These are phyloP conservation scores for Cyclargus thomasi DNA, from an alignment of 1,140 invertebrate species.

Conservation along the genomic window DNA sequence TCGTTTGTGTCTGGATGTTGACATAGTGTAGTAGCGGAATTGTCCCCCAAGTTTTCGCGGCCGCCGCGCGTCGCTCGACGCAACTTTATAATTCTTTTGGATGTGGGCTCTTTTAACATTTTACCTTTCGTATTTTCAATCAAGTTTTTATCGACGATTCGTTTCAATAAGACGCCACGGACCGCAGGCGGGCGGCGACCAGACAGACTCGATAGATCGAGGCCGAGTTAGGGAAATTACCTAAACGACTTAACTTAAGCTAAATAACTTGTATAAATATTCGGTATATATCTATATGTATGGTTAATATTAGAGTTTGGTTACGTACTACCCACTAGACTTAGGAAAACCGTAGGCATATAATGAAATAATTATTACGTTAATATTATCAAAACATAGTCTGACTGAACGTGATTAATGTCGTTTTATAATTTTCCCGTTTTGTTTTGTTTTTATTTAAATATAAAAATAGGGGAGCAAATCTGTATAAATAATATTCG, in stretches of 20 bases:
- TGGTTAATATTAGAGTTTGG: conserved; percentile 74
- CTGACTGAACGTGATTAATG: conserved; percentile 67
- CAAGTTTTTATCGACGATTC: conserved; percentile 57
- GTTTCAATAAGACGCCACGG: conserved; percentile 53
- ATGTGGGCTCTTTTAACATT: conserved; percentile 64
- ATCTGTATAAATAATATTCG: conserved; percentile 70
- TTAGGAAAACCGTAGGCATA: conserved; percentile 68
- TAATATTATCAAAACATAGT: conserved; percentile 71
- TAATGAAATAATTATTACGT: conserved; percentile 72
- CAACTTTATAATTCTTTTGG: conserved; percentile 63
- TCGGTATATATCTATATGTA: conserved; percentile 73
- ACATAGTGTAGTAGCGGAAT: conserved; percentile 20
- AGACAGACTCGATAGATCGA: conserved; percentile 60
- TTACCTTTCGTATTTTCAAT: conserved; percentile 48
- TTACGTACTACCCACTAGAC: conserved; percentile 71
- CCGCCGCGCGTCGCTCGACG: conserved; percentile 34
- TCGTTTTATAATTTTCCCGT: conserved; percentile 61
- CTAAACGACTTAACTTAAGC: conserved; percentile 73
- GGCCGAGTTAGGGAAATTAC: conserved; percentile 68
- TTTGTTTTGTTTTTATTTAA: conserved; percentile 43
- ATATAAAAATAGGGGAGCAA: conserved; percentile 53
- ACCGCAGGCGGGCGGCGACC: conserved; percentile 30
- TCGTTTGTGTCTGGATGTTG: background rate
- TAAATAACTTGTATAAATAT: conserved; percentile 74
- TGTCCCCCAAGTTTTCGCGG: conserved; percentile 42